Base-by-base conservation (phyloP, 1,140 invertebrate species). In the Caenorhabditis inopinata region DNA sequence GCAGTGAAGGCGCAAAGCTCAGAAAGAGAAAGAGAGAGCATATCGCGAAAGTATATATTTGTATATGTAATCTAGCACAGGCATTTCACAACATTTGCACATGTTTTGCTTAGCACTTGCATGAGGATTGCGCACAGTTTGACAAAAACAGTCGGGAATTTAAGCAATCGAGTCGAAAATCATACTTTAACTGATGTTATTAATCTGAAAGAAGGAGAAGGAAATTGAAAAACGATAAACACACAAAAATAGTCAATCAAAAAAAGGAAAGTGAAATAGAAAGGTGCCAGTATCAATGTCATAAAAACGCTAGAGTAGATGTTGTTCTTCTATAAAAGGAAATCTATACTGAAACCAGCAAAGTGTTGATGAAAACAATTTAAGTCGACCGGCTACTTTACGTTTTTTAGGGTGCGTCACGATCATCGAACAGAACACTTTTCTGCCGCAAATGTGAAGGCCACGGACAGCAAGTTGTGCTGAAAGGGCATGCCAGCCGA, bases 371-470 rank as follows among this genome's bases (percentile, higher is more conserved):
- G n/a, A 25, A n/a, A n/a, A n/a, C n/a, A n/a, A n/a, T n/a, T n/a
- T n/a, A n/a, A n/a, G n/a, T n/a, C n/a, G n/a, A n/a, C n/a, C n/a
- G n/a, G n/a, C n/a, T n/a, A n/a, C n/a, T n/a, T n/a, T n/a, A n/a
- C n/a, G n/a, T 42, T 42, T 47, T 49, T 2, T 32, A 68, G 58
- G 58, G 58, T 68, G 58, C 58, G 32, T 35, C 58, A 11, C 48
- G 79, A 32, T 58, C 47, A 21, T 84, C 45, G 46, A 84, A 85
- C 23, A 53, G 84, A 74, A 85, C 84, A 18, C 80, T 85, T 9
- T 89, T 87, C 81, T 87, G 86, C 75, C 79, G 86, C n/a, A 87
- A 87, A 79, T 87, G 86, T 62, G 86, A 87, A 74, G 86, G 86
- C 14, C 86, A 87, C 62, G 86, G 86, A 38, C 83, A 82, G 46